Base-by-base conservation (phyloP, 2,113 vertebrate species). In the Pandion haliaetus region DNA sequence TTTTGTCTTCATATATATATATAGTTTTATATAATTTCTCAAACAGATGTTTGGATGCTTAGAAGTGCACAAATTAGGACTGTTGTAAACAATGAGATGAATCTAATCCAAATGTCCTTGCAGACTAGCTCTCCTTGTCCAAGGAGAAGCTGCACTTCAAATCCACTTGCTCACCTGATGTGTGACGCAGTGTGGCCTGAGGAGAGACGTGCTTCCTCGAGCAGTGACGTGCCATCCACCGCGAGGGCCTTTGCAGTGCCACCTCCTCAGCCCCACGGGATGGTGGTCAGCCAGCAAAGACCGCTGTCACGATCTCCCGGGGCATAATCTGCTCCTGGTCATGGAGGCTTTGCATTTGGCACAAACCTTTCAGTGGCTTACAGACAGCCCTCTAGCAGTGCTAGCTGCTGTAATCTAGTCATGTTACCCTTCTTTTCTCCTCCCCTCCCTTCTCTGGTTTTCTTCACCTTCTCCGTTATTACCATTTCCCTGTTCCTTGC, bases 281-380 rank as follows among this genome's bases (percentile, higher is more conserved):
- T 13, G 7, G 28, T n/a, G 73, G 24, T 52, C 81, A 89, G 76
- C 49, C 12, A 14, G 77, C 59, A 66, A 67, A 21, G 45, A 12
- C 59, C 78, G 58, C 55, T 55, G 28, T n/a, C 47, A 13, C 5
- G 0, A 40, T 49, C n/a, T 87, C 26, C 16, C 4, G 9, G 49
- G 25, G 0, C 10, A 2, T 47, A 7, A 45, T 9, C 66, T 82
- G 58, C 66, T 79, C 26, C 76, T 44, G 61, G 17, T 34, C 52
- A n/a, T 0, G 0, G 82, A 72, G 44, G 20, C 54, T 13, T 28
- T 0, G 31, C 0, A 0, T 63, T 70, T 72, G 62, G 71, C 89
- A 69, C 28, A 4, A 4, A 4, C 26, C 34, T 18, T 26, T 26
- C 34, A 2, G 29, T 47, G 86, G 10, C 29, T 84, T 38, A 47